Base-by-base conservation (phyloP, 2,888 invertebrate species). In the Gandaritis pyraliata region DNA sequence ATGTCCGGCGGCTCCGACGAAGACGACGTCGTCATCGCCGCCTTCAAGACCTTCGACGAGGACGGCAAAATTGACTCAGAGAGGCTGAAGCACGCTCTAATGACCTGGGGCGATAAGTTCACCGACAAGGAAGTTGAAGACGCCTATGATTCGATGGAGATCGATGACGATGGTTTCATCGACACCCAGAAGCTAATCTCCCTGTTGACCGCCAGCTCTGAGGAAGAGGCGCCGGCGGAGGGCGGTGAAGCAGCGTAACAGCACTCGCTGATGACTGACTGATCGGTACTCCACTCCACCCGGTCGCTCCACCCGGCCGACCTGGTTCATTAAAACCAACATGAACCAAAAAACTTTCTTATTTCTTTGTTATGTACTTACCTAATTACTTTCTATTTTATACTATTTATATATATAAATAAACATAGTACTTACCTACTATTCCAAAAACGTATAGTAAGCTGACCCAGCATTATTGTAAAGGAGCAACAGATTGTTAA, bases 51-150 rank as follows among this genome's bases (percentile, higher is more conserved):
- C 87, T 98, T 98, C 94, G 97, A 98, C 89, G 95, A 95, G 70
- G 95, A 95, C 70, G 97, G 97, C 88, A 95, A 94, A 93, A 97
- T 97, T 92, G 96, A 97, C 93, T 95, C 96, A 78, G 97, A 97
- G 85, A 95, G 94, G 94, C 94, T 98, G 93, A 96, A 97, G 92
- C 96, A 97, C 91, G 96, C 97, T 77, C 94, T 98, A 85, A 96
- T 97, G 95, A 97, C 96, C 92, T 98, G 96, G 95, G 98, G 98
- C 73, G 98, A 98, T 85, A 97, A 97, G 93, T 98, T 98, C 95
- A 93, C 95, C 87, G 93, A 94, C 78, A 95, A 96, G 85, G 97
- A 98, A 87, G 96, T 96, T 80, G 97, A 97, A 86, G 97, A 98
- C 85, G 97, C 97, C 69, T 97, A 95, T 93, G 97, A 97, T 92